phyloP scores from a whole-genome alignment of 2,888 invertebrate genomes.

The Halocaridina rubra region DNA sequence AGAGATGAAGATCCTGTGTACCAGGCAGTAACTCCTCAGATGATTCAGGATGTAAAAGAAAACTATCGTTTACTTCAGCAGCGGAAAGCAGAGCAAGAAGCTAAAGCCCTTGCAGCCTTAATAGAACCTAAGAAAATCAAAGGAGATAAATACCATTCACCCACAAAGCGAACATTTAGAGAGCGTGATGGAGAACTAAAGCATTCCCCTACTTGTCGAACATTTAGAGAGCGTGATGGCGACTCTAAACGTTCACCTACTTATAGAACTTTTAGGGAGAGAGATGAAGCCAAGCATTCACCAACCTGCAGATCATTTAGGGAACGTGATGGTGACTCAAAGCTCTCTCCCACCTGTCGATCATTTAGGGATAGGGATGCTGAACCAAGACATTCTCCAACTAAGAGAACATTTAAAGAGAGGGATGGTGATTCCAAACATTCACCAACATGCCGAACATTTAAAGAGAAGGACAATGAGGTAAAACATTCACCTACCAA shows the following conservation, averaged over 20 bases:
- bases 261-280: neutral
- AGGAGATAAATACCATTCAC: constrained; percentile 52
- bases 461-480: neutral
- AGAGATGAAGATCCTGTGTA: constrained; percentile 39
- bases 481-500: neutral
- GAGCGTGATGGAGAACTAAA: constrained; percentile 35
- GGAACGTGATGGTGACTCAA: neutral
- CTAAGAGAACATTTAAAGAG: constrained; percentile 45
- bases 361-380: constrained; percentile 6
- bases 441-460: neutral
- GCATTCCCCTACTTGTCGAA: constrained; percentile 24
- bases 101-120: constrained; percentile 11
- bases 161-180: constrained; percentile 47
- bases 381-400: constrained; percentile 45
- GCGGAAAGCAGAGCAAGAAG: constrained; percentile 38
- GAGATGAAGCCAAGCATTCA: neutral
- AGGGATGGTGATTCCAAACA: constrained; percentile 26
- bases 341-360: neutral
- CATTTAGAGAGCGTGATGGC: neutral
- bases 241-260: neutral
- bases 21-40: constrained; percentile 46
- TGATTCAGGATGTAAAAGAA: constrained; percentile 51
- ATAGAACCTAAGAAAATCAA: constrained; percentile 26
- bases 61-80: constrained; percentile 44
- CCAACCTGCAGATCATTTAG: neutral